A percentile compares a stretch with the other conserved stretches of the same genome.
phyloP scores from a whole-genome alignment of 2,113 vertebrate species.

The Corythoichthys intestinalis region DNA sequence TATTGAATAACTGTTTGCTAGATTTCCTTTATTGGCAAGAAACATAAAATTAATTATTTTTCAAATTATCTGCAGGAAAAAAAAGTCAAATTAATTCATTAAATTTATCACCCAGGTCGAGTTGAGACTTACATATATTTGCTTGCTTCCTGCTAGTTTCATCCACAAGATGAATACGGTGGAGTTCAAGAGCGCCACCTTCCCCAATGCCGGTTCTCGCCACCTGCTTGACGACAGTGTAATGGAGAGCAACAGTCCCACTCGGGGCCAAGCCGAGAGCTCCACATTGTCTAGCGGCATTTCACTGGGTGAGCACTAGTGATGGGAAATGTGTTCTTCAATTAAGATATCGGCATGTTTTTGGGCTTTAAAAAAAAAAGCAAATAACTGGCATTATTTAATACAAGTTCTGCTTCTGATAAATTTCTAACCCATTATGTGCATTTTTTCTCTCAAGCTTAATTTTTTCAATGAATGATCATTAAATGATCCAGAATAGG shows the following conservation, averaged over 20 bases:
- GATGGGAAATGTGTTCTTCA: not conserved
- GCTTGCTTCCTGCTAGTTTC: constrained; percentile 72
- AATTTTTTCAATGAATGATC: too few species aligned
- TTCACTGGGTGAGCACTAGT: constrained; percentile 80
- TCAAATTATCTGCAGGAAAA: too few species aligned
- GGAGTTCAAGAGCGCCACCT: constrained; percentile 96
- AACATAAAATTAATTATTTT: too few species aligned
- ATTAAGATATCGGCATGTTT: not conserved
- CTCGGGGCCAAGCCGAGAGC: constrained; percentile 88
- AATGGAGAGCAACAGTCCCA: constrained; percentile 90
- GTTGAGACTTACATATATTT: too few species aligned
- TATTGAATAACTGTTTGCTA: too few species aligned
- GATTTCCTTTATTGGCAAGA: too few species aligned
- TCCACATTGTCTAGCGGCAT: constrained; percentile 96
- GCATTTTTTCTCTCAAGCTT: not conserved
- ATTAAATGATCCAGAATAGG: too few species aligned
- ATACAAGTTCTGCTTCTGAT: not conserved
- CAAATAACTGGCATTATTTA: not conserved
- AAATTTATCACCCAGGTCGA: too few species aligned
- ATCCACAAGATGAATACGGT: constrained; percentile 97
- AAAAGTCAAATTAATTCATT: too few species aligned
- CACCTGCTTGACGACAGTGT: constrained; percentile 96
- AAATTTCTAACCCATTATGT: too few species aligned
- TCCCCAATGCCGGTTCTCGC: constrained; percentile 92
- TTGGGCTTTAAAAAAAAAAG: not conserved